Percentiles rank a stretch among this genome's conserved stretches.
Conservation (phyloP, 2,113 vertebrate species). For the Uria lomvia region DNA sequence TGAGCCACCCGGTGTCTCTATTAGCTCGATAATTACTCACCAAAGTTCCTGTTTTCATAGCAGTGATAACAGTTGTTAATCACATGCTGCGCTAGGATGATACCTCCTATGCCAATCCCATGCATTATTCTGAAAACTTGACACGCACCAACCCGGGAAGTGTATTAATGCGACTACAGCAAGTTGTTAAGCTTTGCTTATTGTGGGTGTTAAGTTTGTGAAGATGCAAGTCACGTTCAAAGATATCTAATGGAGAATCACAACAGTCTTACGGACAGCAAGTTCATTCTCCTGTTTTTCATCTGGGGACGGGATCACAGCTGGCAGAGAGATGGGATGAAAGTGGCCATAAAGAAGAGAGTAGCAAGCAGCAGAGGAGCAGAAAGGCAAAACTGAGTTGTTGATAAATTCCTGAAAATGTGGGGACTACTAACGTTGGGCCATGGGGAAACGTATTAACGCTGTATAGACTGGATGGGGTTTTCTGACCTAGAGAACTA, state of each 20-base stretch:
- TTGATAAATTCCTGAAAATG: background rate
- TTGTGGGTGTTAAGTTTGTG: background rate
- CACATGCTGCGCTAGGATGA: background rate
- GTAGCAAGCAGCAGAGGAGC: background rate
- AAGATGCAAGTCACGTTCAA: background rate
- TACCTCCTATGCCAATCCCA: background rate
- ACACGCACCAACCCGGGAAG: background rate
- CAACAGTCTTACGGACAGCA: background rate
- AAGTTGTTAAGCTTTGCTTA: background rate
- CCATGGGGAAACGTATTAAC: background rate
- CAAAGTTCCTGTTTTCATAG: conserved; percentile 27
- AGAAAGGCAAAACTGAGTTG: background rate
- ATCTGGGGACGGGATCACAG: background rate
- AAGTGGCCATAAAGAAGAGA: background rate
- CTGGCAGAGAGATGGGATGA: background rate
- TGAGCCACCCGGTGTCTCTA: background rate
- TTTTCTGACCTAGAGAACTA: background rate
- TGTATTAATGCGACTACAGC: background rate
- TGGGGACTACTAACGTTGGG: background rate
- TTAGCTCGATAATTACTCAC: conserved; percentile 23
- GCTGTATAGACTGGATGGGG: rapidly evolving
- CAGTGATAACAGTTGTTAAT: conserved; percentile 30
- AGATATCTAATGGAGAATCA: background rate
- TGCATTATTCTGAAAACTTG: background rate
- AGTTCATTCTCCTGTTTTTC: background rate